These are phyloP conservation scores for Entomobrya proxima DNA, from an alignment of 2,888 invertebrate species.

Conservation along the genomic window DNA sequence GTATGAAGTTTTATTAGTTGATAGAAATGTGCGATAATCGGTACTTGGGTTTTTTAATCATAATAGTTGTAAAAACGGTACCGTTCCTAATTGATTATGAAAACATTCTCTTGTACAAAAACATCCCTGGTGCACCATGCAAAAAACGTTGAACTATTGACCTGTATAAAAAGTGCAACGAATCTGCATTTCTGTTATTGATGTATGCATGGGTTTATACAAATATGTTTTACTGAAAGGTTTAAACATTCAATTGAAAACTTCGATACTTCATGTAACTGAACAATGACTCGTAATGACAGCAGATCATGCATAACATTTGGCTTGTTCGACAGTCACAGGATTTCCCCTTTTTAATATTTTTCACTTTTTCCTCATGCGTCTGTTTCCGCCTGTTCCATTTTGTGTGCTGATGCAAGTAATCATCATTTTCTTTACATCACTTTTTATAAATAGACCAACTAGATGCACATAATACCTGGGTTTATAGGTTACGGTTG, in stretches of 20 bases:
- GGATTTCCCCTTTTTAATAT: conserved; percentile 24
- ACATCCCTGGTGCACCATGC: too few species aligned
- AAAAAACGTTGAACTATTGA: neutral
- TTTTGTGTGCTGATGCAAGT: neutral
- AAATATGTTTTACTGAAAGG: neutral
- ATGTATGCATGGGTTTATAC: too few species aligned
- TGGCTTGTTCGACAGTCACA: conserved; percentile 19
- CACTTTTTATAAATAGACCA: conserved; percentile 19
- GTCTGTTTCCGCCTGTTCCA: conserved; percentile 9
- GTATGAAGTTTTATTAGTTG: too few species aligned
- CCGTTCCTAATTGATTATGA: neutral
- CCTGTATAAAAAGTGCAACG: too few species aligned
- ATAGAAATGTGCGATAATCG: neutral
- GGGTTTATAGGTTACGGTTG: neutral
- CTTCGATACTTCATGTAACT: neutral
- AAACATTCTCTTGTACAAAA: neutral
- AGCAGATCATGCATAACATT: conserved; percentile 38
- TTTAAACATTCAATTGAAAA: neutral
- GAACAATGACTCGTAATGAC: conserved; percentile 34
- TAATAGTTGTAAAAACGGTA: neutral
- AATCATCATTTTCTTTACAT: conserved; percentile 25
- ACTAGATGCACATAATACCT: too few species aligned
- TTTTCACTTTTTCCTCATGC: neutral
- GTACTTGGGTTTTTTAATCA: too few species aligned
- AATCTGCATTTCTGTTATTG: too few species aligned